Conservation (phyloP, 2,888 invertebrate species). For the Netelia fuscicornis region DNA sequence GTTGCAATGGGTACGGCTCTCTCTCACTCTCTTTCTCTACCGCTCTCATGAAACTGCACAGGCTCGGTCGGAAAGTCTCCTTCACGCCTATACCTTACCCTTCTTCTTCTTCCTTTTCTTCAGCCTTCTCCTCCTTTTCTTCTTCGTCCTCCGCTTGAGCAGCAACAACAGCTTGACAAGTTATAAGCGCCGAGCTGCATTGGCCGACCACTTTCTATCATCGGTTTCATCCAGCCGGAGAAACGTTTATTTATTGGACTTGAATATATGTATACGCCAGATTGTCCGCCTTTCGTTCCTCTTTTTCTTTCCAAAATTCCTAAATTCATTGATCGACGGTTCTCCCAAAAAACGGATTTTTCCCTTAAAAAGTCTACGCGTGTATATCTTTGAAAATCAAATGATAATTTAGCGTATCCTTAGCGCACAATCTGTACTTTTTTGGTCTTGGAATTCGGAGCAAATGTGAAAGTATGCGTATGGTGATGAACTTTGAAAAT, state of each 20-base stretch:
- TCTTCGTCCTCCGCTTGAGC: constrained; percentile 35
- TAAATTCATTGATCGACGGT: constrained; percentile 8
- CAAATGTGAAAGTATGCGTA: constrained; percentile 55
- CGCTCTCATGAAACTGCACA: constrained; percentile 23
- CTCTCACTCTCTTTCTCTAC: background rate
- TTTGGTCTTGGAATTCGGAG: constrained; percentile 22
- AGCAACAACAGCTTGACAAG: constrained; percentile 68
- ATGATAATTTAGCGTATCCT: background rate
- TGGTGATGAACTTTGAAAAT: constrained; percentile 50
- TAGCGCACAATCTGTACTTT: background rate
- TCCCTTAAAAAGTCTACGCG: background rate
- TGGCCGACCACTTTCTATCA: constrained; percentile 84
- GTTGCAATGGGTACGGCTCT: constrained; percentile 43
- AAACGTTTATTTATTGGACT: constrained; percentile 72
- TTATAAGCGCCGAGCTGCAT: constrained; percentile 75
- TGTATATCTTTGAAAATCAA: background rate
- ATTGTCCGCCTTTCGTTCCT: constrained; percentile 7
- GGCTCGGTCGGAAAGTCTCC: constrained; percentile 35
- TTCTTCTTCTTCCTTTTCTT: background rate
- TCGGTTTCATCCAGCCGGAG: constrained; percentile 69
- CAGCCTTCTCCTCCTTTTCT: constrained; percentile 39
- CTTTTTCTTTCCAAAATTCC: background rate
- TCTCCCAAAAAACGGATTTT: background rate
- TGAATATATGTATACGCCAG: constrained; percentile 20
- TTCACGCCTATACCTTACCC: background rate